Percentiles rank a stretch among this genome's conserved stretches.
phyloP scores from a whole-genome alignment of 2,888 invertebrate species.

The Drosophila barbarae region DNA sequence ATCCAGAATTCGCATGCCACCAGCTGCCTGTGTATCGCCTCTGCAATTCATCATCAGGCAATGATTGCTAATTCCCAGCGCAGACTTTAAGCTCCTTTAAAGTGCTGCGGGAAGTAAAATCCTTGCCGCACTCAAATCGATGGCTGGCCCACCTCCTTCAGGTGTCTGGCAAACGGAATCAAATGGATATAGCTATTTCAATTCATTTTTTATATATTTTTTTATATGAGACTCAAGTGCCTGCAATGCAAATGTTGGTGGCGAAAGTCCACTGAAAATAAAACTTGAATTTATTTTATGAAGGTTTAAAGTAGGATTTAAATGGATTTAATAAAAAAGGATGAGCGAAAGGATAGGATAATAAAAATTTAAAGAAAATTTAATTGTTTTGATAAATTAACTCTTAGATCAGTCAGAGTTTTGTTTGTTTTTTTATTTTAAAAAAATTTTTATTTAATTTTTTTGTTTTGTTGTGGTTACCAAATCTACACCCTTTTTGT shows the following conservation, averaged over 20 bases:
- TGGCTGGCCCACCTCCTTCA: constrained; percentile 27
- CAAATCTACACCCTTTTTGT: background rate
- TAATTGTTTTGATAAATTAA: too few species aligned
- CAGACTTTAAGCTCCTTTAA: constrained; percentile 39
- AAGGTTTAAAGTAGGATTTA: background rate
- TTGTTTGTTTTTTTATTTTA: too few species aligned
- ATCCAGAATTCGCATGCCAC: background rate
- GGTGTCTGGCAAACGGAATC: constrained; percentile 48
- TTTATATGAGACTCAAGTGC: constrained; percentile 59
- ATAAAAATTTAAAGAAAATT: too few species aligned
- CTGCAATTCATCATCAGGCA: constrained; percentile 37
- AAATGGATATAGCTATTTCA: constrained; percentile 51
- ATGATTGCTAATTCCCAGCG: constrained; percentile 37
- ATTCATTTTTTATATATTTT: constrained; percentile 57
- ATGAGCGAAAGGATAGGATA: too few species aligned
- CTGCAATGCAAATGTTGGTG: constrained; percentile 57
- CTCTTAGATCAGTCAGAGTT: too few species aligned
- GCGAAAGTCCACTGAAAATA: constrained; percentile 16
- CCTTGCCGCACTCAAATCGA: constrained; percentile 48
- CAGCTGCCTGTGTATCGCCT: constrained; percentile 14
- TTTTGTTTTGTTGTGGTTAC: background rate
- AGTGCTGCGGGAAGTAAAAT: constrained; percentile 16
- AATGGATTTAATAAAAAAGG: too few species aligned
- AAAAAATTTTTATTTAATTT: too few species aligned
- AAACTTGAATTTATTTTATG: background rate